These are phyloP conservation scores for Pitta sordida DNA, from an alignment of 2,113 vertebrate genomes.

Conservation along the genomic window DNA sequence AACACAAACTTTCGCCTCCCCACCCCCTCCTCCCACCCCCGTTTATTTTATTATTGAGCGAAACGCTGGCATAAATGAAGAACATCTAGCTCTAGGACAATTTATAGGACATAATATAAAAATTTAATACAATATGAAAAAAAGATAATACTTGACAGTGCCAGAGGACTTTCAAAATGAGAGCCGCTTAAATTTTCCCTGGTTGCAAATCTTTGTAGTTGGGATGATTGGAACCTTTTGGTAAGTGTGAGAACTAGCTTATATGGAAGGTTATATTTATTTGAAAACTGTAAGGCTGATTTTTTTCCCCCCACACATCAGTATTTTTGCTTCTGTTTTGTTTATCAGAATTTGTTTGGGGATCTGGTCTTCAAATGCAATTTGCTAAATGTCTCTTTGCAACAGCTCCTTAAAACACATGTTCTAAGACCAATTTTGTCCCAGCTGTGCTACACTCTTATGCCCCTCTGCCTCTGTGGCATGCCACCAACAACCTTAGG, in stretches of 20 bases:
- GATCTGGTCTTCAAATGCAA: not conserved
- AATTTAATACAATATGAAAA: conserved; percentile 2
- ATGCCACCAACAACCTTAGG: not conserved
- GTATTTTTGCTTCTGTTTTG: not conserved
- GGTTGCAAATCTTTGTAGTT: conserved; percentile 17
- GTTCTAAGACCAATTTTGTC: not conserved
- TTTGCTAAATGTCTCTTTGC: not conserved
- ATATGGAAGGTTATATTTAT: not conserved
- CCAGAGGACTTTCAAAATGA: conserved; percentile 41
- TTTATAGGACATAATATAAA: not conserved
- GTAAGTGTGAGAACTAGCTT: not conserved
- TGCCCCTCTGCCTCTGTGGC: accelerated
- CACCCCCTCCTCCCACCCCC: not conserved
- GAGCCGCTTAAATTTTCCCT: conserved; percentile 27
- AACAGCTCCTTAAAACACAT: not conserved
- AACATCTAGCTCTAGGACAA: conserved; percentile 32
- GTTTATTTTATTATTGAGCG: not conserved
- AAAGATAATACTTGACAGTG: not conserved
- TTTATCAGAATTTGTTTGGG: not conserved
- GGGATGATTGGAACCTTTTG: not conserved
- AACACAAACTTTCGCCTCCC: not conserved
- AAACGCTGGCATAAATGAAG: not conserved
- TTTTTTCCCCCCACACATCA: not conserved
- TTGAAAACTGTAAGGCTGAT: not conserved
- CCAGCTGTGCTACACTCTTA: too few relatives aligned